Evolutionary conservation across 2,113 vertebrate genomes (phyloP).

Genomic region (Lepus europaeus): DNA sequence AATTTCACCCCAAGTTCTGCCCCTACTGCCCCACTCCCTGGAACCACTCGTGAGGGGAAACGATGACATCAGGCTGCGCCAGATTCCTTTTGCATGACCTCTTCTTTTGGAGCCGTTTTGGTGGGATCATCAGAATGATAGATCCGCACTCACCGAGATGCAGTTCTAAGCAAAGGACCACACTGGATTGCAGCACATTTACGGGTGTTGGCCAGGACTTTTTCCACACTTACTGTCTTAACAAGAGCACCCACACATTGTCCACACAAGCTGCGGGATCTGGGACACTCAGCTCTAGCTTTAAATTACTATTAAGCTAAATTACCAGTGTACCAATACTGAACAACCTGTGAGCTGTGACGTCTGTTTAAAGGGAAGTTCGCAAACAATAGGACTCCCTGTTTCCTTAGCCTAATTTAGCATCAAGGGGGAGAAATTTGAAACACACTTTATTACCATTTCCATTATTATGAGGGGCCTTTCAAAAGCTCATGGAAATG

Average conservation of each 20-base stretch:
- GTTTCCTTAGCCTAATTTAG: background rate
- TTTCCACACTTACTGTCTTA: background rate
- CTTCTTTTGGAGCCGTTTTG: background rate
- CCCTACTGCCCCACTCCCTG: background rate
- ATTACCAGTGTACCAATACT: background rate
- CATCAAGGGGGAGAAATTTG: background rate
- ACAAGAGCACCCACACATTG: background rate
- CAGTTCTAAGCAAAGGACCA: background rate
- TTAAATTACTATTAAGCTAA: slow-evolving; percentile 20
- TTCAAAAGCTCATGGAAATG: too few species aligned
- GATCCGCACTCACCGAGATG: background rate
- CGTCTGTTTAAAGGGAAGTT: background rate
- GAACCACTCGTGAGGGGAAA: background rate
- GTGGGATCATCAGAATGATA: background rate
- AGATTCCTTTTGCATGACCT: background rate
- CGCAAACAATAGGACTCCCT: background rate
- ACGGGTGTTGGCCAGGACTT: background rate
- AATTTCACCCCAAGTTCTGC: background rate
- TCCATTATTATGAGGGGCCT: background rate
- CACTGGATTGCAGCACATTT: background rate
- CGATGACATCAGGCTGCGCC: background rate
- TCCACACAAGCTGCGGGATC: background rate
- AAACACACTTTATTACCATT: background rate
- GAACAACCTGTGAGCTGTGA: background rate
- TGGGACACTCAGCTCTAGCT: background rate